Evolutionary conservation across 2,888 invertebrate genomes (phyloP).

Genomic region (Ecdyonurus torrentis): DNA sequence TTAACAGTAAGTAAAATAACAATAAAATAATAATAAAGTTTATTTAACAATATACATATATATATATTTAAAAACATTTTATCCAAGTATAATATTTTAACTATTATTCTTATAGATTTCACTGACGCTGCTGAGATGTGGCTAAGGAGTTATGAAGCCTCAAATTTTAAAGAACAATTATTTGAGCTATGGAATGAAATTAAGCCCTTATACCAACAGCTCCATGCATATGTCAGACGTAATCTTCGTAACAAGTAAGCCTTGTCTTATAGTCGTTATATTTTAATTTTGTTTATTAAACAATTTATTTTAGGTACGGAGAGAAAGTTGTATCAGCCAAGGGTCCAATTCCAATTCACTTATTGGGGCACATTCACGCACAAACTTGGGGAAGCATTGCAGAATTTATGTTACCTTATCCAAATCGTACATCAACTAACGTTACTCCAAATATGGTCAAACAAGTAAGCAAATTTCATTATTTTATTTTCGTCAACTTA

Average conservation of each 20-base stretch:
- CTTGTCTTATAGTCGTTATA: neutral
- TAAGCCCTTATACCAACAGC: conserved; percentile 27
- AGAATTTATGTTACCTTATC: conserved; percentile 48
- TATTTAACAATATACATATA: neutral
- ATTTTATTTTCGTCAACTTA: neutral
- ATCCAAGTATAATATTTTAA: neutral
- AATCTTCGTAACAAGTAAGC: conserved; percentile 23
- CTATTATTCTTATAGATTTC: conserved; percentile 17
- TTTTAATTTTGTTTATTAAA: no score
- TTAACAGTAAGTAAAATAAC: conserved; percentile 20
- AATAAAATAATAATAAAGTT: neutral
- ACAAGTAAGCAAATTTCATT: conserved; percentile 28
- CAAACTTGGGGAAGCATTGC: conserved; percentile 57
- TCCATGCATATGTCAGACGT: conserved; percentile 35
- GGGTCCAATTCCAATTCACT: conserved; percentile 29
- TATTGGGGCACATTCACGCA: conserved; percentile 61
- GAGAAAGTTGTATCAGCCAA: conserved; percentile 21
- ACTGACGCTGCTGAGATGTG: conserved; percentile 25
- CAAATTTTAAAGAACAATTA: conserved; percentile 29
- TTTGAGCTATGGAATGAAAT: conserved; percentile 21
- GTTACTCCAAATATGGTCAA: conserved; percentile 54
- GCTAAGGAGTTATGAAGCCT: conserved; percentile 27
- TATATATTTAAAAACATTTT: neutral
- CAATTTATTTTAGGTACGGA: conserved; percentile 25
- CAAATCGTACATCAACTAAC: conserved; percentile 59